Conservation (phyloP, 2,113 vertebrate genomes). For the Perca schrenkii region DNA sequence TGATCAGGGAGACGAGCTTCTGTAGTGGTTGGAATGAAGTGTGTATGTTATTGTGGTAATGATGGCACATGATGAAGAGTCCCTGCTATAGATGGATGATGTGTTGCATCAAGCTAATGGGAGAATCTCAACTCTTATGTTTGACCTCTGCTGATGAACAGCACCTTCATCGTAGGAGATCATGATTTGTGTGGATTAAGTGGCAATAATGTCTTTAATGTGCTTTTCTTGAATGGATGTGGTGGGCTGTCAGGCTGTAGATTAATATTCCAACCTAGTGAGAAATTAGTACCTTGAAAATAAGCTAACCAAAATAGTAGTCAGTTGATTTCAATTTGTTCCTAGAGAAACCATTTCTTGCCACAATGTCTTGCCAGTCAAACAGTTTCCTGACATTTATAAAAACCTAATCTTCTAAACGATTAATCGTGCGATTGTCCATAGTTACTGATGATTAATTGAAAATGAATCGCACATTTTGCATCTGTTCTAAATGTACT, state of each 20-base stretch:
- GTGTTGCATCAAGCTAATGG: slow-evolving; percentile 32
- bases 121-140: slow-evolving; percentile 14
- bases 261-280: not conserved
- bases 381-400: not conserved
- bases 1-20: slow-evolving; percentile 34
- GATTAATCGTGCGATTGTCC: no score
- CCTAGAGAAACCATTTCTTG: not conserved
- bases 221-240: not conserved
- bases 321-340: not conserved
- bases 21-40: slow-evolving; percentile 20
- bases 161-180: not conserved
- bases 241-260: not conserved
- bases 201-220: not conserved
- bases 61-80: slow-evolving; percentile 34
- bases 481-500: no score
- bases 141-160: slow-evolving; percentile 42
- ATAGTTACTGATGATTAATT: no score
- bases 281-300: not conserved
- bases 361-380: not conserved
- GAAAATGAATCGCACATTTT: no score
- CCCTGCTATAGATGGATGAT: slow-evolving; percentile 29
- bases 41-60: slow-evolving; percentile 22
- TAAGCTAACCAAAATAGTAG: not conserved
- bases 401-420: not conserved
- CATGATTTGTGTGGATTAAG: not conserved